Evolutionary conservation across 2,888 invertebrate species (phyloP).

Genomic region (Byasa hedistus): DNA sequence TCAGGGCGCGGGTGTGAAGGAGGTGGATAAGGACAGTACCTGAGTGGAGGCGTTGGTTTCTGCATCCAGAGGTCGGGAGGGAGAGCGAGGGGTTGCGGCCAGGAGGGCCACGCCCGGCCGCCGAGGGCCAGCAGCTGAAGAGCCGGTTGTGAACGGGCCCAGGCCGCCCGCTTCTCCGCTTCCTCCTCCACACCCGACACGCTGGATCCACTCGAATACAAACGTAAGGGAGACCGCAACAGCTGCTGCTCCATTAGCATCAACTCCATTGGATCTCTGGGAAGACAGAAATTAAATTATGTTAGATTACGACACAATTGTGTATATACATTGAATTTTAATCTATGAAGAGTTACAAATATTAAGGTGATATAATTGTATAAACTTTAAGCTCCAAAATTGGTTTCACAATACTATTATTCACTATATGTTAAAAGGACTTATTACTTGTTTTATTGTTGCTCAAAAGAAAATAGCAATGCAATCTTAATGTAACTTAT

Average conservation of each 20-base stretch:
- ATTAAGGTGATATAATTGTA: too few relatives aligned
- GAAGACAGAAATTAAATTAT: conserved; percentile 42
- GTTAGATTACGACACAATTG: neutral
- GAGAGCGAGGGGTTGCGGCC: conserved; percentile 49
- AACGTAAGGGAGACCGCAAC: conserved; percentile 82
- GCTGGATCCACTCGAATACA: conserved; percentile 83
- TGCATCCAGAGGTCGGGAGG: conserved; percentile 96
- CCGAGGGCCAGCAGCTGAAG: conserved; percentile 76
- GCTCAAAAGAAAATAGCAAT: too few relatives aligned
- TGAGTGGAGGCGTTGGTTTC: conserved; percentile 84
- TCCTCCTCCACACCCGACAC: conserved; percentile 77
- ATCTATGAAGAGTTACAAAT: too few relatives aligned
- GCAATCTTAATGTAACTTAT: too few relatives aligned
- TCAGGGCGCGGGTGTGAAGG: conserved; percentile 63
- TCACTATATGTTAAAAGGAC: too few relatives aligned
- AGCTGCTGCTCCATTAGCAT: conserved; percentile 89
- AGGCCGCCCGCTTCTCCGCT: conserved; percentile 78
- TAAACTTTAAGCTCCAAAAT: too few relatives aligned
- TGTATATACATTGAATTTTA: too few relatives aligned
- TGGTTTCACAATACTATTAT: too few relatives aligned
- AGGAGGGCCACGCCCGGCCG: conserved; percentile 86
- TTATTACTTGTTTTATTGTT: too few relatives aligned
- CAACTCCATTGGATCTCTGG: conserved; percentile 89
- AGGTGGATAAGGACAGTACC: conserved; percentile 83
- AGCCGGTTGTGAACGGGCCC: conserved; percentile 75